Conservation (phyloP, 2,113 vertebrate genomes). For the Passer montanus region DNA sequence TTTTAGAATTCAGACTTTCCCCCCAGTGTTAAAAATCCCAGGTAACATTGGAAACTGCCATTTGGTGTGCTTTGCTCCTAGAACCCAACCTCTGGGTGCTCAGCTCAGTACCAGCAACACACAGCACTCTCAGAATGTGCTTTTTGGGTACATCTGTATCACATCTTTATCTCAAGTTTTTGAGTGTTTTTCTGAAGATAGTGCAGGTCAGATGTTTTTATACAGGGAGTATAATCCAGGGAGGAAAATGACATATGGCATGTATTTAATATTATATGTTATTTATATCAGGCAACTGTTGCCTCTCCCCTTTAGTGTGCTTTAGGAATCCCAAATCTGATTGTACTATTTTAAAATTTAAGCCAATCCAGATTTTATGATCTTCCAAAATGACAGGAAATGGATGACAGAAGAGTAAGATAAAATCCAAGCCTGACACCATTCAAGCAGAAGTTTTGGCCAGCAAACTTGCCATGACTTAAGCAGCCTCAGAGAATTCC, state of each 20-base stretch:
- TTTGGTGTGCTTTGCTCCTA: background rate
- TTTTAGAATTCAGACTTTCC: background rate
- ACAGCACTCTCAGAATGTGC: background rate
- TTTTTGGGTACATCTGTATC: background rate
- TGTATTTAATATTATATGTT: background rate
- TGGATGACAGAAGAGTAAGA: background rate
- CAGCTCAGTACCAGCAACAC: background rate
- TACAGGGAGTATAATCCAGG: background rate
- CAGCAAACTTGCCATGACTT: background rate
- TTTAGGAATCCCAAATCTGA: background rate
- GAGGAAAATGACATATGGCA: background rate
- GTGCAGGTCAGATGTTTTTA: background rate
- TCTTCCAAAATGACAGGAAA: background rate
- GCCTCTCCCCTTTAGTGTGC: background rate
- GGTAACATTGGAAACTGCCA: background rate
- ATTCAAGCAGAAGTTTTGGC: background rate
- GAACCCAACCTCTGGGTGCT: background rate
- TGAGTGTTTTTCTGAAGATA: background rate
- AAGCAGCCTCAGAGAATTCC: background rate
- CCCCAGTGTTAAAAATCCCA: background rate
- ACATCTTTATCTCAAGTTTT: background rate
- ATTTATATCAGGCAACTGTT: background rate
- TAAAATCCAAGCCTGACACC: background rate
- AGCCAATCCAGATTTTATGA: background rate
- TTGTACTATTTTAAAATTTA: background rate